Percentiles rank a stretch among this genome's conserved stretches.
phyloP scores from a whole-genome alignment of 1,140 invertebrate genomes.

The Cotesia glomerata region DNA sequence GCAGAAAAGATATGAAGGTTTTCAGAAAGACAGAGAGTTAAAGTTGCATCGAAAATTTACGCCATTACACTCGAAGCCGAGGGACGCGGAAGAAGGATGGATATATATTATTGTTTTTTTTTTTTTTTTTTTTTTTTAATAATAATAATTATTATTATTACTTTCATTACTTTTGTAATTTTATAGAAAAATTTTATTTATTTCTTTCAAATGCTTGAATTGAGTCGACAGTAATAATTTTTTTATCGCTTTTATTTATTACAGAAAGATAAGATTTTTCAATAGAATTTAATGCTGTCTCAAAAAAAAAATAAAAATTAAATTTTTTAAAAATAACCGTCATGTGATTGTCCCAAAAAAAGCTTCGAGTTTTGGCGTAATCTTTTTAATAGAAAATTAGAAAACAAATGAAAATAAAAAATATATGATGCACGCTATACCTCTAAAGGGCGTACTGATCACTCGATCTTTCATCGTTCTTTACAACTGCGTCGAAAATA shows the following conservation, averaged over 20 bases:
- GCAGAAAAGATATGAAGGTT: constrained; percentile 39
- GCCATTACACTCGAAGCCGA: constrained; percentile 26
- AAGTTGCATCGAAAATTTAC: constrained; percentile 38
- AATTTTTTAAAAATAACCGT: background rate
- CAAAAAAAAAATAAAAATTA: constrained; percentile 1
- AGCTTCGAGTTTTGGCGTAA: constrained; percentile 31
- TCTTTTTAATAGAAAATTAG: constrained; percentile 44
- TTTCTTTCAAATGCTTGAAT: no score
- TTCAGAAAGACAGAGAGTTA: constrained; percentile 41
- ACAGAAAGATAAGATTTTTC: no score
- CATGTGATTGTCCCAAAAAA: constrained; percentile 20
- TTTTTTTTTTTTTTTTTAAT: no score
- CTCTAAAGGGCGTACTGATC: constrained; percentile 38
- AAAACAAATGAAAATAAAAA: constrained; percentile 37
- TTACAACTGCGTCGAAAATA: constrained; percentile 20
- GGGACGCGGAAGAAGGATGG: constrained; percentile 8
- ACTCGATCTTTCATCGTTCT: constrained; percentile 36
- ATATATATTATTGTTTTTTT: background rate
- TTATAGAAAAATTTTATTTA: background rate
- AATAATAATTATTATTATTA: background rate
- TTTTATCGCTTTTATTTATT: background rate
- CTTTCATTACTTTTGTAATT: background rate
- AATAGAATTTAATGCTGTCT: background rate
- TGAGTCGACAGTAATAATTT: background rate
- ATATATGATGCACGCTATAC: constrained; percentile 43